Percentiles rank a stretch among this genome's conserved stretches.
phyloP scores from a whole-genome alignment of 2,888 invertebrate genomes.

The Aphidius colemani region DNA sequence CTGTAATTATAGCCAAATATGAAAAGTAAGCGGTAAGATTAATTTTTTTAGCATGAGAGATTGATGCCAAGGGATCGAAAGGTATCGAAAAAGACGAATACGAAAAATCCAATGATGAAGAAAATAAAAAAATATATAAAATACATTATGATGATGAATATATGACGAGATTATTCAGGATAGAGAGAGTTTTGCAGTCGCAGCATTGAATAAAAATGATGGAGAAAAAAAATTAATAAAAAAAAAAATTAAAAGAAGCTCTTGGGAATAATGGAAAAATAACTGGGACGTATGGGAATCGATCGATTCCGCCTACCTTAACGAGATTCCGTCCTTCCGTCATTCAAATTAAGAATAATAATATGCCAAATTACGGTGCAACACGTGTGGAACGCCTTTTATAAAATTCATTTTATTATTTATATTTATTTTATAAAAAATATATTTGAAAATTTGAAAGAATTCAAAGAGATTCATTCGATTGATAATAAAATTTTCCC shows the following conservation, averaged over 20 bases:
- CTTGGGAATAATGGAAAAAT: constrained; percentile 10
- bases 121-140: constrained; percentile 17
- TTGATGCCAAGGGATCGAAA: constrained; percentile 58
- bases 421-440: constrained; percentile 5
- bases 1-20: constrained; percentile 61
- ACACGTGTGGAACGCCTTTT: constrained; percentile 33
- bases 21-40: constrained; percentile 58
- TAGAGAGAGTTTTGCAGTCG: too few species aligned
- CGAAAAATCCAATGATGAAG: constrained; percentile 24
- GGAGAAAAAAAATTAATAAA: constrained; percentile 2
- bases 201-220: not conserved
- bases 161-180: too few species aligned
- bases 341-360: constrained; percentile 58
- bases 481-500: too few species aligned
- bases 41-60: constrained; percentile 56
- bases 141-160: not conserved
- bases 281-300: constrained; percentile 22
- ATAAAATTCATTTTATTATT: constrained; percentile 1
- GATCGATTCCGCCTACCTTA: constrained; percentile 55
- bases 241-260: too few species aligned
- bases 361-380: constrained; percentile 55
- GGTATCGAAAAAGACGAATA: constrained; percentile 39
- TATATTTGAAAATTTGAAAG: too few species aligned
- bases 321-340: constrained; percentile 59
- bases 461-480: not conserved